Base-by-base conservation (phyloP, 2,113 vertebrate genomes). In the Amia ocellicauda region DNA sequence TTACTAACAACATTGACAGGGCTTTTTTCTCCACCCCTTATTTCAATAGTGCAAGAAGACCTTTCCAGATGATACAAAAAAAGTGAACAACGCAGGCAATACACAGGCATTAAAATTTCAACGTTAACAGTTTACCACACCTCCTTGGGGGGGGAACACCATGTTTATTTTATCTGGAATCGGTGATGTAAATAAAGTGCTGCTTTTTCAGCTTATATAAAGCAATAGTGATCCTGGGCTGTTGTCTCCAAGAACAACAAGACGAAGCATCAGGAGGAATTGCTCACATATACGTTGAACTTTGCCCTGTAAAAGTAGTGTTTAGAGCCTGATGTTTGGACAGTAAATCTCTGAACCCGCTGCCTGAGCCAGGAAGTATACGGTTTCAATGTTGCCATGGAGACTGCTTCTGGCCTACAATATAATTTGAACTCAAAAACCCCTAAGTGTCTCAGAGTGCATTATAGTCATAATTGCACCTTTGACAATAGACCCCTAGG, bases 351-450 rank as follows among this genome's bases (percentile, higher is more conserved):
- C 66, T 29, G 65, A 75, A 64, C 58, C 66, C 42, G 20, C 76
- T 71, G 74, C 67, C 47, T 69, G 63, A 77, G 69, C 82, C 80
- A 86, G 85, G 82, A 90, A 88, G 81, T 88, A 80, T 84, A 83
- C 62, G 68, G 78, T 90, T 87, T 87, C 83, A 84, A 68, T 24
- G 81, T 83, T 74, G 73, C 84, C 71, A 79, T 78, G 72, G 79
- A 68, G 74, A 89, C 78, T 28, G 72, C 60, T 70, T 55, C 78
- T 74, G 62, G 74, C 67, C 69, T 59, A 49, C 40, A 60, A 55
- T 29, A 69, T 62, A 73, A 65, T 29, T 40, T 65, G 19, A 52
- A 40, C 70, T 67, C 69, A 60, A 36, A 70, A 67, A 42, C 64
- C 64, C 69, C 27, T 26, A 60, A 43, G 71, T 69, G 66, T 62